Evolutionary conservation across 2,113 vertebrate species (phyloP).

Genomic region (Forbesichthys papilliferus): DNA sequence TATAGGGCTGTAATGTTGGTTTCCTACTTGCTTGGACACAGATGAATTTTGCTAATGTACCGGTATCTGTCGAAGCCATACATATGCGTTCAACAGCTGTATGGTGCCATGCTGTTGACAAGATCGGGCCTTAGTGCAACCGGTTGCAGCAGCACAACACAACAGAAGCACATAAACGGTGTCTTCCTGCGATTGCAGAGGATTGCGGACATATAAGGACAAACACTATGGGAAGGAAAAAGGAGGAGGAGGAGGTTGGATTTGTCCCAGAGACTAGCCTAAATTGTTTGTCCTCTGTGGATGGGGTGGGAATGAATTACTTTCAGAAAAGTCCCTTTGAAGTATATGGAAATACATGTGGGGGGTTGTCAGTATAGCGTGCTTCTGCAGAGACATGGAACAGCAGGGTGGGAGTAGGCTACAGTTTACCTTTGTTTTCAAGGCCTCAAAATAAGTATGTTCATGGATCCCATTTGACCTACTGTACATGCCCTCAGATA

Average conservation of each 20-base stretch:
- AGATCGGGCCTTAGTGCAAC: slow-evolving; percentile 35
- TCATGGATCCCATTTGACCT: slow-evolving; percentile 29
- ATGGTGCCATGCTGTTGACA: slow-evolving; percentile 54
- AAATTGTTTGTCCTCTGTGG: slow-evolving; percentile 57
- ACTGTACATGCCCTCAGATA: slow-evolving; percentile 5
- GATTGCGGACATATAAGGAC: slow-evolving; percentile 77
- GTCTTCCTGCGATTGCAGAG: slow-evolving; percentile 62
- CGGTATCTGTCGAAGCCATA: slow-evolving; percentile 24
- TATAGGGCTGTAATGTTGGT: slow-evolving; percentile 31
- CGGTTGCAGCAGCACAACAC: slow-evolving; percentile 39
- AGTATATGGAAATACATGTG: slow-evolving; percentile 11
- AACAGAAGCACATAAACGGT: slow-evolving; percentile 56
- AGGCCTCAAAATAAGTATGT: slow-evolving; percentile 33
- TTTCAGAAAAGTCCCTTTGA: slow-evolving; percentile 31
- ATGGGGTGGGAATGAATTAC: slow-evolving; percentile 31
- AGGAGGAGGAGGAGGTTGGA: slow-evolving; percentile 42
- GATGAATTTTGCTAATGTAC: slow-evolving; percentile 22
- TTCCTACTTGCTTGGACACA: slow-evolving; percentile 55
- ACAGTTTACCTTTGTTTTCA: slow-evolving; percentile 60
- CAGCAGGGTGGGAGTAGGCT: slow-evolving; percentile 2
- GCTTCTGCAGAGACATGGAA: slow-evolving; percentile 10
- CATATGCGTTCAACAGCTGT: slow-evolving; percentile 29
- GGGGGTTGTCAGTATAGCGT: slow-evolving; percentile 9
- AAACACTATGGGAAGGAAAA: slow-evolving; percentile 36
- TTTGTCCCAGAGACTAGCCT: slow-evolving; percentile 56